Conservation (phyloP, 2,888 invertebrate species). For the Nebria salina region DNA sequence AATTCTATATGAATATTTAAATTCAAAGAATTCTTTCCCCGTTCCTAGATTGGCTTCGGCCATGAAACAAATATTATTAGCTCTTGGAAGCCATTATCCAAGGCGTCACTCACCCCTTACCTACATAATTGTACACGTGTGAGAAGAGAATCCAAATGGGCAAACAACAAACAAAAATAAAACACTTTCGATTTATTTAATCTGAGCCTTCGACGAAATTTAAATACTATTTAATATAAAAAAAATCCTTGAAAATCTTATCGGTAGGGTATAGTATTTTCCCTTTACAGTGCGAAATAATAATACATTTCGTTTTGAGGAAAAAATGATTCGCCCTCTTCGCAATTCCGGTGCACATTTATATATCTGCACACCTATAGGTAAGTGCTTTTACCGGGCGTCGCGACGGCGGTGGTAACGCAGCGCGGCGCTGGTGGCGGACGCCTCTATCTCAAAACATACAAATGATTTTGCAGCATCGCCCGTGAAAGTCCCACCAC, state of each 20-base stretch:
- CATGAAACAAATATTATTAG: no score
- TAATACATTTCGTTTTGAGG: conserved; percentile 40
- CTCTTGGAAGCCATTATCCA: not conserved
- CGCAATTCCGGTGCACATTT: not conserved
- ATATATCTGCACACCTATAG: conserved; percentile 12
- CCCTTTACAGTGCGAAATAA: conserved; percentile 40
- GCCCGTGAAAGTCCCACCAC: conserved; percentile 56
- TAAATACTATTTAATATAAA: not conserved
- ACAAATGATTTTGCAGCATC: conserved; percentile 61
- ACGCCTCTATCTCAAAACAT: conserved; percentile 56
- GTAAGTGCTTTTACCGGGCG: conserved; percentile 43
- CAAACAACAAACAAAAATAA: not conserved
- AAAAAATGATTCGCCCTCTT: conserved; percentile 30
- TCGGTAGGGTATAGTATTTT: conserved; percentile 31
- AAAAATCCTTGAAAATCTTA: conserved; percentile 21
- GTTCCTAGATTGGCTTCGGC: conserved; percentile 17
- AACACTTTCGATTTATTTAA: not conserved
- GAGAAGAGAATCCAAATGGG: not conserved
- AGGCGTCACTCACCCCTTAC: not conserved
- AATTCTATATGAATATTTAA: conserved; percentile 50
- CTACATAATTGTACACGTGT: not conserved
- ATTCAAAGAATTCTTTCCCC: conserved; percentile 37
- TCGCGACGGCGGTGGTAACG: conserved; percentile 2
- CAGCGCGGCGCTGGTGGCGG: conserved; percentile 6
- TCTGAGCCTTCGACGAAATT: not conserved